Conservation (phyloP, 2,888 invertebrate genomes). For the Aphidoletes aphidimyza region DNA sequence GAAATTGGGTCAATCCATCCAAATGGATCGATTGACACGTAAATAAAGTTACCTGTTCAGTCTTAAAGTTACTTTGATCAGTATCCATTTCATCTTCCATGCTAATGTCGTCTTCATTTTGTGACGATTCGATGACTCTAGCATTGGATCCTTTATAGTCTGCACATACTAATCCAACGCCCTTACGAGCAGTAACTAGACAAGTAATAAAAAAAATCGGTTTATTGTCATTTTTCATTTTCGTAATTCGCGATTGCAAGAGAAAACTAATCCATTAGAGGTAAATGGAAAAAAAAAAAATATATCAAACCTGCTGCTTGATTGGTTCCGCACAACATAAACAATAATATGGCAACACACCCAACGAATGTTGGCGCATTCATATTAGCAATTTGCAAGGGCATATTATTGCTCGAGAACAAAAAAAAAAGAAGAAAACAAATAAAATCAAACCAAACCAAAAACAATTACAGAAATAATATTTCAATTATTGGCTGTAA, state of each 20-base stretch:
- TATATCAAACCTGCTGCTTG: conserved; percentile 35
- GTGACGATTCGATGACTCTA: background rate
- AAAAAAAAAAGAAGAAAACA: background rate
- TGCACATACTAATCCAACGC: conserved; percentile 7
- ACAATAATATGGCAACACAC: conserved; percentile 16
- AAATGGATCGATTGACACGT: no score
- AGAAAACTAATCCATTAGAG: no score
- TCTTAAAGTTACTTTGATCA: background rate
- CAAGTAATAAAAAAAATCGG: background rate
- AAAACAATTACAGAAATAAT: no score
- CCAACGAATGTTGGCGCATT: background rate
- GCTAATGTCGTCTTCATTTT: background rate
- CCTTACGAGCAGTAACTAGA: conserved; percentile 7
- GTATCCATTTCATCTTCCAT: background rate
- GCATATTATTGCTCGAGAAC: background rate
- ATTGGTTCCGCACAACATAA: conserved; percentile 8
- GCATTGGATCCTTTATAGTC: background rate
- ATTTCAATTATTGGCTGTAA: no score
- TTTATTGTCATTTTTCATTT: no score
- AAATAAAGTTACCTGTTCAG: background rate
- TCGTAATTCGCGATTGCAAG: no score
- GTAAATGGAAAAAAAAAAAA: no score
- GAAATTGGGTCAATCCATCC: background rate
- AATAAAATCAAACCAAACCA: no score
- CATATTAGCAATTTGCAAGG: background rate